Conservation (phyloP, 2,888 invertebrate species). For the Tanaodytes sp. region DNA sequence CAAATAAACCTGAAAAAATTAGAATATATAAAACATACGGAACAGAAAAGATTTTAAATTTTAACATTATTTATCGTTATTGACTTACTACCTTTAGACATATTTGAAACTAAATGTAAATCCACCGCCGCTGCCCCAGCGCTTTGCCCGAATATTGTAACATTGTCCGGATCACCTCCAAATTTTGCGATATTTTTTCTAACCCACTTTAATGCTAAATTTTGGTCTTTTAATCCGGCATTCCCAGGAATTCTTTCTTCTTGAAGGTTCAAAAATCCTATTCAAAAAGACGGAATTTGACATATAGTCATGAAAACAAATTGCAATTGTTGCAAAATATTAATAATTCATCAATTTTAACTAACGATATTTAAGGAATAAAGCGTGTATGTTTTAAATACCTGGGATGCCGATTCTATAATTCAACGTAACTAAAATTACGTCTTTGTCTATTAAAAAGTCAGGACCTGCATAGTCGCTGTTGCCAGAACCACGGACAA, state of each 20-base stretch:
- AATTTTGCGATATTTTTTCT: slow-evolving; percentile 74
- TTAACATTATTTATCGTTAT: too few relatives aligned
- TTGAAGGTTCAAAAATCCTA: slow-evolving; percentile 56
- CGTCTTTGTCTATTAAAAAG: slow-evolving; percentile 51
- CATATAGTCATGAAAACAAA: too few relatives aligned
- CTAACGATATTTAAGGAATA: too few relatives aligned
- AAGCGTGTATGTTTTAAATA: too few relatives aligned
- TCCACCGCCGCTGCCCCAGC: slow-evolving; percentile 72
- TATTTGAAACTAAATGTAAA: slow-evolving; percentile 53
- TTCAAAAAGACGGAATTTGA: too few relatives aligned
- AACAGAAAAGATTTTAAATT: neutral
- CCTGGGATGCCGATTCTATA: slow-evolving; percentile 15
- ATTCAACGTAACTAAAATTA: slow-evolving; percentile 35
- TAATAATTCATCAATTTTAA: too few relatives aligned
- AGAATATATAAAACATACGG: too few relatives aligned
- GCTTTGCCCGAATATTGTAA: slow-evolving; percentile 76
- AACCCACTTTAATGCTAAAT: slow-evolving; percentile 75
- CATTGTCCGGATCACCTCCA: slow-evolving; percentile 74
- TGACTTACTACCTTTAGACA: slow-evolving; percentile 57
- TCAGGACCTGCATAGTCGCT: slow-evolving; percentile 37
- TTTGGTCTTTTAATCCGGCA: slow-evolving; percentile 72
- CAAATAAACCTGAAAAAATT: slow-evolving; percentile 18
- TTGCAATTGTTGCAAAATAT: too few relatives aligned
- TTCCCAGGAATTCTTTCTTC: slow-evolving; percentile 57
- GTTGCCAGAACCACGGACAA: slow-evolving; percentile 26